Evolutionary conservation across 2,797 vertebrate genomes (phyloP).

Genomic region (Brachyalestes nurse): DNA sequence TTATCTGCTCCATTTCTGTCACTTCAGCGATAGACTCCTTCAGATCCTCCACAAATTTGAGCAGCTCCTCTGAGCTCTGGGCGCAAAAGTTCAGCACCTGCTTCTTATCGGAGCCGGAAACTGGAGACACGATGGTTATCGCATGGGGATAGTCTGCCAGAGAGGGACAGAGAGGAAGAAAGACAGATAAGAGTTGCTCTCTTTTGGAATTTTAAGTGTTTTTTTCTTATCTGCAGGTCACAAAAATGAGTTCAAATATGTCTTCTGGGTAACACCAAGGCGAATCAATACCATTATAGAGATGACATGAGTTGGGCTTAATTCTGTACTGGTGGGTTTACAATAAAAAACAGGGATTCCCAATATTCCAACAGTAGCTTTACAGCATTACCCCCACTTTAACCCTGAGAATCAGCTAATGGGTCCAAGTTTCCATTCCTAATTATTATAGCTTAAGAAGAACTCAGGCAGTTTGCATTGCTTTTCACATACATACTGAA

Average conservation of each 20-base stretch:
- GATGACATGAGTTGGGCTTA: not conserved
- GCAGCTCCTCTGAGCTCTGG: conserved; percentile 93
- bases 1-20: conserved; percentile 97
- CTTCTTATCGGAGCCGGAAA: conserved; percentile 94
- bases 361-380: not conserved
- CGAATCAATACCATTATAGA: not conserved
- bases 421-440: too few relatives aligned
- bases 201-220: not conserved
- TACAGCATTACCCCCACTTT: too few relatives aligned
- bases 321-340: not conserved
- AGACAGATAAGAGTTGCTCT: not conserved
- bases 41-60: conserved; percentile 96
- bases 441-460: too few relatives aligned
- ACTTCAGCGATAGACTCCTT: conserved; percentile 98
- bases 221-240: not conserved
- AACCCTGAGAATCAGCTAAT: not conserved
- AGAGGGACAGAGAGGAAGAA: not conserved
- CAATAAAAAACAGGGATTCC: not conserved
- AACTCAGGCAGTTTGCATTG: too few relatives aligned
- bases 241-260: not conserved
- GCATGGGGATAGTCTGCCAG: conserved; percentile 91
- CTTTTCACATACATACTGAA: too few relatives aligned
- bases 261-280: not conserved
- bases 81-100: conserved; percentile 96
- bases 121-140: conserved; percentile 93